Evolutionary conservation across 2,888 invertebrate species (phyloP), one percentile per base, ranked within the genome.

Genomic region (Mesochorus sp.): DNA sequence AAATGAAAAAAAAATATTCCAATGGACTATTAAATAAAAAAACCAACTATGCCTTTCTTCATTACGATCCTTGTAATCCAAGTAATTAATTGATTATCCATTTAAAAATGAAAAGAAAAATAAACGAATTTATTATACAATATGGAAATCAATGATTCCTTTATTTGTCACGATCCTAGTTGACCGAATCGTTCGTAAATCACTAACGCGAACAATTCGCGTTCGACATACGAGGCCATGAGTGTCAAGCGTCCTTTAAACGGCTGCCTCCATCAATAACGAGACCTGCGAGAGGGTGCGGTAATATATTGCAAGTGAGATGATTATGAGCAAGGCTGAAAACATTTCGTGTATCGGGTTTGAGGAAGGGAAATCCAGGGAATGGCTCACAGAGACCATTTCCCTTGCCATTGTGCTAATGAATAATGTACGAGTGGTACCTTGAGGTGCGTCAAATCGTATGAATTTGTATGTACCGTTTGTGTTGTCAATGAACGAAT

Each of bases 321-420:
- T 44, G 28, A 47, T 55, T 53, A 70, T 64, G 62, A 70, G 47
- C 19, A 75, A 68, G 39, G 21, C 62, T 64, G 67, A 67, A 72
- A 51, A 44, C n/a, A 31, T 31, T 21, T 28, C 28, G 14, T 28
- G 19, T n/a, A 10, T 12, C 6, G 14, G 19, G 62, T 19, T 47
- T 17, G 28, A 44, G 47, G 17, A 26, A 26, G 4, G 47, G 47
- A 31, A 64, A 76, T 70, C 37, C 37, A 47, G 47, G 26, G 10
- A 49, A 51, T 8, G 39, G 12, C 21, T 12, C 10, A 37, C 10
- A 49, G 39, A 67, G 42, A 37, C n/a, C n/a, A n/a, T n/a, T n/a
- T 5, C 66, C 19, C 19, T n/a, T 53, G 31, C 17, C 19, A 28
- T 28, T 6, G 21, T 28, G 24, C 39, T 39, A 66, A 66, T 51